Conservation (phyloP, 2,888 invertebrate genomes). For the Vanessa cardui region DNA sequence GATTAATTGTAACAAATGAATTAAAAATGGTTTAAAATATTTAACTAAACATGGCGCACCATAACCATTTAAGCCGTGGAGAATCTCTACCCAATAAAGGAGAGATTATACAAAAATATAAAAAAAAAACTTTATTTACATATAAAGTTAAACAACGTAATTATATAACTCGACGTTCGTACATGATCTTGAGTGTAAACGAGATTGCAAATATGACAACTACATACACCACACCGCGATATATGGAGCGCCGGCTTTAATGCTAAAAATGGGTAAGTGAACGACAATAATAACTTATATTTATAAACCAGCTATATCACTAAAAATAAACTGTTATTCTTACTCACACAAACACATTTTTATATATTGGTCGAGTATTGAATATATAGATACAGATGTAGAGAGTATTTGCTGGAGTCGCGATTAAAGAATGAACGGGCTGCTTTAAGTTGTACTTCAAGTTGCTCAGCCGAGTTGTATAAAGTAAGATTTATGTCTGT, state of each 20-base stretch:
- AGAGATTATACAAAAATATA: background rate
- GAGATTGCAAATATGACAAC: slow-evolving; percentile 9
- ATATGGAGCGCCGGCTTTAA: slow-evolving; percentile 7
- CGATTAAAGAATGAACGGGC: background rate
- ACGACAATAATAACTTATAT: background rate
- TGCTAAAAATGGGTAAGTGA: background rate
- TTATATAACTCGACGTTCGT: slow-evolving; percentile 5
- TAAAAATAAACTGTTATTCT: background rate
- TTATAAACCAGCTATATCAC: background rate
- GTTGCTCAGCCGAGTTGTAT: slow-evolving; percentile 4
- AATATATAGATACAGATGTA: background rate
- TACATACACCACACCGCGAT: background rate
- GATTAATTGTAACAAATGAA: too few relatives aligned
- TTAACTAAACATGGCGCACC: too few relatives aligned
- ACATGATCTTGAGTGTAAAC: slow-evolving; percentile 10
- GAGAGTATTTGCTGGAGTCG: background rate
- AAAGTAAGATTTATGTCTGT: slow-evolving; percentile 24
- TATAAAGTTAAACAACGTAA: background rate
- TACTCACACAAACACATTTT: background rate
- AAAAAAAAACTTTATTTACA: background rate
- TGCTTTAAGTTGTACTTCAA: background rate
- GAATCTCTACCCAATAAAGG: too few relatives aligned
- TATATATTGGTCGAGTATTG: background rate
- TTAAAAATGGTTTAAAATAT: too few relatives aligned
- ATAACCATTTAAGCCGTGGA: too few relatives aligned